A percentile compares a stretch with the other conserved stretches of the same genome.
Evolutionary conservation across 2,797 vertebrate genomes (phyloP).

Genomic region (Mionectes olivaceus): DNA sequence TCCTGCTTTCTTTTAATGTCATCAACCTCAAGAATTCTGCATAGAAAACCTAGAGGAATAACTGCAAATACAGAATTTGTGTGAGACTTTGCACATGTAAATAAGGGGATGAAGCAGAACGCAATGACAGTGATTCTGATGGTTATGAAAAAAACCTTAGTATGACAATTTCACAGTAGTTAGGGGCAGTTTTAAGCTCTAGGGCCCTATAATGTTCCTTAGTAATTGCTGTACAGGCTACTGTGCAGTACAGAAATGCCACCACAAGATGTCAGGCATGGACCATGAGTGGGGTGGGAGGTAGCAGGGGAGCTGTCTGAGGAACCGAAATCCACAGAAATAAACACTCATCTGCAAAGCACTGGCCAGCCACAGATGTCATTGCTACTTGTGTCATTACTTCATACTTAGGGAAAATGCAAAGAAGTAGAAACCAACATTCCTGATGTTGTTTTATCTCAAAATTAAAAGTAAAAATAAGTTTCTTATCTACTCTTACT

Average conservation of each 20-base stretch:
- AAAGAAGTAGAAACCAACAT: not conserved
- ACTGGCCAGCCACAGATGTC: not conserved
- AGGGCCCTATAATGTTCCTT: accelerated
- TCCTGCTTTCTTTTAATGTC: not conserved
- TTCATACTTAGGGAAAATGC: not conserved
- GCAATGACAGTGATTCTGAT: not conserved
- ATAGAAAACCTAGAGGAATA: not conserved
- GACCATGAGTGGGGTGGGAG: not conserved
- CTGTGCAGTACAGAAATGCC: constrained; percentile 30
- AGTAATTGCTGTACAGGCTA: accelerated
- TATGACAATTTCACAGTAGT: not conserved
- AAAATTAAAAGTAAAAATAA: not conserved
- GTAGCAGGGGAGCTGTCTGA: not conserved
- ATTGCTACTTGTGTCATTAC: not conserved
- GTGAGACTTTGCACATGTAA: not conserved
- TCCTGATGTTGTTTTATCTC: not conserved
- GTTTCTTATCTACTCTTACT: not conserved
- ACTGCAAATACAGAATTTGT: not conserved
- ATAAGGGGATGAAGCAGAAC: not conserved
- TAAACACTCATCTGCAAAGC: not conserved
- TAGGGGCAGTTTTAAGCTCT: accelerated
- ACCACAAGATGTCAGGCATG: constrained; percentile 78
- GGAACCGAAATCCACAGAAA: not conserved
- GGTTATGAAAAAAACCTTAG: not conserved
- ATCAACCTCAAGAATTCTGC: not conserved